Base-by-base conservation (phyloP, 2,888 invertebrate genomes). In the Sabatieria punctata region DNA sequence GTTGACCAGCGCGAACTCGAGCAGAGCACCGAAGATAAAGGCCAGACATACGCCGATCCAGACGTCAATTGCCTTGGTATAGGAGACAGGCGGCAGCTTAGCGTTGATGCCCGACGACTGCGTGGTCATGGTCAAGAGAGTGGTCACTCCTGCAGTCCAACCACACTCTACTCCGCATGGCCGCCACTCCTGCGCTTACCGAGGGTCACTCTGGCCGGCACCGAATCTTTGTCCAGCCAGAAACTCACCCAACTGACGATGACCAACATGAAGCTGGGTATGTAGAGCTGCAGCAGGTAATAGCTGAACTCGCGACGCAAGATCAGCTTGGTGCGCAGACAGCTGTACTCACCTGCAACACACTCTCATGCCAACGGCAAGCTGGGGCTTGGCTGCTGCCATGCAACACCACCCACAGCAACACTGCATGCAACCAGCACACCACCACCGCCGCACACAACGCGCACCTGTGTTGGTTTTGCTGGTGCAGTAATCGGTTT, bases 201-300 rank as follows among this genome's bases (percentile, higher is more conserved):
- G 27, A 63, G 49, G 2, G 62, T 63, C 24, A 64, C 61, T 37
- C 64, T 47, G 2, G 64, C 64, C 4, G 64, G 63, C n/a, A 64
- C 64, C 1, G 61, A 59, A 49, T 64, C 64, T 49, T 64, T 60
- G 48, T 64, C 64, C 39, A 64, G 54, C 63, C 63, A 64, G 40
- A 56, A 56, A 38, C 85, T 85, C 57, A 89, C 88, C 89, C 89
- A 89, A 53, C 86, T 88, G 54, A 89, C 88, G 4, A 60, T 53
- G n/a, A 58, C 55, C 30, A 61, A 48, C 54, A 59, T 60, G 41
- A 88, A 88, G 76, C 89, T 89, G 46, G 91, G 93, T 67, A 91
- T 86, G 78, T 93, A 93, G 74, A 93, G 91, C 77, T 93, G 93
- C 69, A 93, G 89, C 67, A 95, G 78, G 75, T 93, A 95, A 79